A percentile compares a stretch with the other conserved stretches of the same genome.
phyloP scores from a whole-genome alignment of 1,140 invertebrate species.

The Drosophila punjabiensis region DNA sequence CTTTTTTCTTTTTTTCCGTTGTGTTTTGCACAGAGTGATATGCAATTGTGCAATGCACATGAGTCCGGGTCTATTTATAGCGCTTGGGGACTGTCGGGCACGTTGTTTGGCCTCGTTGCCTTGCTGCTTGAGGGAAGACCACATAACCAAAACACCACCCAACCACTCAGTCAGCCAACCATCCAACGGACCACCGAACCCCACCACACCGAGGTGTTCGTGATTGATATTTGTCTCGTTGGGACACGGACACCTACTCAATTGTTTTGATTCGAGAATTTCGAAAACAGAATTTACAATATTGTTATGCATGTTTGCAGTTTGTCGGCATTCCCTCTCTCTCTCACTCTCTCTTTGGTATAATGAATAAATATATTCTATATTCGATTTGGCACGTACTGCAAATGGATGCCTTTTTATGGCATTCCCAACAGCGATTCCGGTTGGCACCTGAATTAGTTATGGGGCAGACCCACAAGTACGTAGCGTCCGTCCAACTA shows the following conservation, averaged over 20 bases:
- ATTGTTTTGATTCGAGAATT: slow-evolving; percentile 60
- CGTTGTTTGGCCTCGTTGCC: slow-evolving; percentile 46
- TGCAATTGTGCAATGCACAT: slow-evolving; percentile 57
- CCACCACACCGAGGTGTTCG: slow-evolving; percentile 14
- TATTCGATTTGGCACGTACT: slow-evolving; percentile 34
- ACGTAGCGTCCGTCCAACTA: background rate
- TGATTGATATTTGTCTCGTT: slow-evolving; percentile 68
- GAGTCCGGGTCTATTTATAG: slow-evolving; percentile 47
- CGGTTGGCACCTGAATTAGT: slow-evolving; percentile 25
- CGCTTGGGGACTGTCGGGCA: slow-evolving; percentile 18
- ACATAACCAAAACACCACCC: slow-evolving; percentile 5
- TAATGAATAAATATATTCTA: slow-evolving; percentile 22
- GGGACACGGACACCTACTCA: slow-evolving; percentile 57
- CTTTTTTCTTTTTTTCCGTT: slow-evolving; percentile 18
- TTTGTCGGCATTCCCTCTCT: slow-evolving; percentile 1
- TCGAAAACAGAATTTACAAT: slow-evolving; percentile 39
- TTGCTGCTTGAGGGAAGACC: slow-evolving; percentile 35
- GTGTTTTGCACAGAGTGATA: slow-evolving; percentile 39
- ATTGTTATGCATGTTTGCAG: slow-evolving; percentile 41
- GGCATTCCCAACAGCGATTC: slow-evolving; percentile 27
- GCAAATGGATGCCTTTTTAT: slow-evolving; percentile 43
- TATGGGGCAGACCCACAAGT: slow-evolving; percentile 42
- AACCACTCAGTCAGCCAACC: background rate
- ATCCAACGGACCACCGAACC: background rate
- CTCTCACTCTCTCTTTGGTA: background rate